Conservation (phyloP, 2,797 vertebrate genomes). For the Florisuga fusca region DNA sequence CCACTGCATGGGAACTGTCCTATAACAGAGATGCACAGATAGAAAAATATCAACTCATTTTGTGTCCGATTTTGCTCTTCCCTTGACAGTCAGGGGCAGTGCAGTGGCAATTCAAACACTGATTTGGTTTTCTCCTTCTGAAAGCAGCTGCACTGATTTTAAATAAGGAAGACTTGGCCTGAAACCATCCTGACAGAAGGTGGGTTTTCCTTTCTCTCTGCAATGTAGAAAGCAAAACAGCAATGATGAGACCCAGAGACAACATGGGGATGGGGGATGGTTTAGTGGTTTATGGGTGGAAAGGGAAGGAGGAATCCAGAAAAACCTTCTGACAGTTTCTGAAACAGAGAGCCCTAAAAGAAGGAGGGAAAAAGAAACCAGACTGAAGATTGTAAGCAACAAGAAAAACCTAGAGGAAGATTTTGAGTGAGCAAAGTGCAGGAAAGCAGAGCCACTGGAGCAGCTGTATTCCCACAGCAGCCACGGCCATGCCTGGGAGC, state of each 20-base stretch:
- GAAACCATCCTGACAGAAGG: not conserved
- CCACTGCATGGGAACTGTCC: not conserved
- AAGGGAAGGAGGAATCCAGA: not conserved
- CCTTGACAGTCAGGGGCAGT: not conserved
- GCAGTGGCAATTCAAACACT: not conserved
- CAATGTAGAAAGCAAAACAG: not conserved
- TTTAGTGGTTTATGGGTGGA: too few species aligned
- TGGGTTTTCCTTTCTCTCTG: not conserved
- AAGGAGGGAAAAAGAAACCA: not conserved
- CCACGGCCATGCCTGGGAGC: not conserved
- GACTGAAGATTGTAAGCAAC: not conserved
- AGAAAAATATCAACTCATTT: not conserved
- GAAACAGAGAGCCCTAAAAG: not conserved
- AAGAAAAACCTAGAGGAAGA: not conserved
- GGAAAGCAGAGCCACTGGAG: not conserved
- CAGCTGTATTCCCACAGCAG: not conserved
- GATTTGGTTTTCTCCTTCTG: not conserved
- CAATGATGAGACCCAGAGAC: not conserved
- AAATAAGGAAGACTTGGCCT: not conserved
- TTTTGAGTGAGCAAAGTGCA: not conserved
- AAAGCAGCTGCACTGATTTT: not conserved
- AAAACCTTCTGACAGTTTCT: not conserved
- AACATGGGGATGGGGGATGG: rapidly evolving
- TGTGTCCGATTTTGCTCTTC: not conserved
- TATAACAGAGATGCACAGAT: not conserved